Evolutionary conservation across 2,888 invertebrate genomes (phyloP).

Genomic region (Apoda limacodes): DNA sequence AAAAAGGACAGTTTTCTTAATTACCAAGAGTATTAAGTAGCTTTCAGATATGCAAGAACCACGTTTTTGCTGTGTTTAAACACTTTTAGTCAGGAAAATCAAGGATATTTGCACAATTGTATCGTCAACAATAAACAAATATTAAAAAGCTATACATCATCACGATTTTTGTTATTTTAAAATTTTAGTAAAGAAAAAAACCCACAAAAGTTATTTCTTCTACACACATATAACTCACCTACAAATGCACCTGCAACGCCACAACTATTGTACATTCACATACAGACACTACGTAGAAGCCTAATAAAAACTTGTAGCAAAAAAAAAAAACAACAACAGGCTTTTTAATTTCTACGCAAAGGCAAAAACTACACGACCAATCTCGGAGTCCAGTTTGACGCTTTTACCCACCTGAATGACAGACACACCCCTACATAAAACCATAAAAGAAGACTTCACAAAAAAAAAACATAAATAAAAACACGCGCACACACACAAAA

Average conservation of each 20-base stretch:
- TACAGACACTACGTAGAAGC: constrained; percentile 59
- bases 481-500: constrained; percentile 41
- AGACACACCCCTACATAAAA: constrained; percentile 49
- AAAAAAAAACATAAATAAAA: constrained; percentile 32
- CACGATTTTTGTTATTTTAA: constrained; percentile 29
- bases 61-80: too few species aligned
- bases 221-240: constrained; percentile 52
- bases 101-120: constrained; percentile 48
- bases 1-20: too few species aligned
- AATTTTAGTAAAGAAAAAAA: constrained; percentile 26
- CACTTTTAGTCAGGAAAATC: too few species aligned
- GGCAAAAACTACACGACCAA: constrained; percentile 40
- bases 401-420: constrained; percentile 50
- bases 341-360: constrained; percentile 48
- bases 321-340: constrained; percentile 54
- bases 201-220: constrained; percentile 28
- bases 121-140: constrained; percentile 24
- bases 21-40: too few species aligned
- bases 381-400: constrained; percentile 47
- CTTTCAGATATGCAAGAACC: too few species aligned
- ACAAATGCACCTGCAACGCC: constrained; percentile 27
- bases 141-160: constrained; percentile 50
- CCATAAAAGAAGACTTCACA: constrained; percentile 31
- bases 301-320: constrained; percentile 62
- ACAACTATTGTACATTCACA: constrained; percentile 36